Percentiles rank a stretch among this genome's conserved stretches.
Evolutionary conservation across 2,797 vertebrate species (phyloP).

Genomic region (Cossypha dichroa): DNA sequence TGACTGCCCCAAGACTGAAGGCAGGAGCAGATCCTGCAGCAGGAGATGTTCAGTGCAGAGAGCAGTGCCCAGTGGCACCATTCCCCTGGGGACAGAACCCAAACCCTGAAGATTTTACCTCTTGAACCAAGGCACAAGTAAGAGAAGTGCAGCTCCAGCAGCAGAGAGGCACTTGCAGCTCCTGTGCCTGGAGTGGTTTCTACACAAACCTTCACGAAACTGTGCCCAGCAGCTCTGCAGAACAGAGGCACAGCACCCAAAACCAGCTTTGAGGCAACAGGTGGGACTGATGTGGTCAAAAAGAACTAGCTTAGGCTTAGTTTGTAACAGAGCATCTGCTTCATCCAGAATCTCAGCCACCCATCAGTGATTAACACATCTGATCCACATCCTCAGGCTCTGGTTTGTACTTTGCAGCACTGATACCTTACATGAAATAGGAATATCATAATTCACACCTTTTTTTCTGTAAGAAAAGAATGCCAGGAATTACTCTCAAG

Average conservation of each 20-base stretch:
- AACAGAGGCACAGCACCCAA: background rate
- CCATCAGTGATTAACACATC: background rate
- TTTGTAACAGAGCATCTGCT: background rate
- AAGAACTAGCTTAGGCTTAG: background rate
- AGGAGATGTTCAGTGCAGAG: background rate
- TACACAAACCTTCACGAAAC: background rate
- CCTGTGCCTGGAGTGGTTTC: rapidly evolving
- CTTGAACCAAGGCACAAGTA: background rate
- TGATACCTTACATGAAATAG: background rate
- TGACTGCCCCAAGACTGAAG: background rate
- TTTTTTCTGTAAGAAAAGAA: background rate
- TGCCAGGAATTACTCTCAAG: background rate
- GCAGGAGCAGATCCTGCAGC: background rate
- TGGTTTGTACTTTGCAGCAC: background rate
- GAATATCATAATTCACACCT: background rate
- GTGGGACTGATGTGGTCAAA: background rate
- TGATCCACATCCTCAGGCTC: background rate
- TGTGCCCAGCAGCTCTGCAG: background rate
- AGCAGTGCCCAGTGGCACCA: background rate
- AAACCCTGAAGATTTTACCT: background rate
- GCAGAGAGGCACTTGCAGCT: background rate
- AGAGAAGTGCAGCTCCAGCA: background rate
- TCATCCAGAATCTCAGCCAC: background rate
- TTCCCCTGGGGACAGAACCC: background rate
- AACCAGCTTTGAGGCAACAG: background rate